These are phyloP conservation scores for Stenichneumon culpator DNA, from an alignment of 2,888 invertebrate genomes.

Conservation along the genomic window DNA sequence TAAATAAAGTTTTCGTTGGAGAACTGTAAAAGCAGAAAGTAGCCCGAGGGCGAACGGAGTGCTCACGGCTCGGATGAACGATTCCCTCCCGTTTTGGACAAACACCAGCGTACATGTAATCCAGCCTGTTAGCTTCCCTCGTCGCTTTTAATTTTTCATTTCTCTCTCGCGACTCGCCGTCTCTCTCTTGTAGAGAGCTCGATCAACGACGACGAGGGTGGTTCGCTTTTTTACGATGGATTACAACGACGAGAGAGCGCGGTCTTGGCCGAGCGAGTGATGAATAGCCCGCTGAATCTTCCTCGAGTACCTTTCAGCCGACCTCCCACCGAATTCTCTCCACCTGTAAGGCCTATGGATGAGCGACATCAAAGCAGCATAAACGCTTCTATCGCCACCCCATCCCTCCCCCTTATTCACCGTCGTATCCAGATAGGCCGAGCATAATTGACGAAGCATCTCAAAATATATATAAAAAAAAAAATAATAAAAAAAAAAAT, in stretches of 20 bases:
- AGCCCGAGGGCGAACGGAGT: constrained; percentile 38
- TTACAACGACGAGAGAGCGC: constrained; percentile 45
- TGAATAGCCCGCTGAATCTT: constrained; percentile 67
- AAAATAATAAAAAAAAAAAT: neutral
- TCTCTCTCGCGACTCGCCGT: constrained; percentile 8
- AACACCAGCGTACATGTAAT: constrained; percentile 46
- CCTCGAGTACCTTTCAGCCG: constrained; percentile 64
- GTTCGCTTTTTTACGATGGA: constrained; percentile 52
- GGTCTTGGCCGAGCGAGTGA: constrained; percentile 58
- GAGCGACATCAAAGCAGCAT: constrained; percentile 61
- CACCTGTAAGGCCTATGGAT: constrained; percentile 34
- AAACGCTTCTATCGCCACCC: constrained; percentile 19
- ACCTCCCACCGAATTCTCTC: constrained; percentile 49
- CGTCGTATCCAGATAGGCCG: constrained; percentile 11
- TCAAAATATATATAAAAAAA: neutral
- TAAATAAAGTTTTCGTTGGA: constrained; percentile 3
- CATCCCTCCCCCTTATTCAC: constrained; percentile 1
- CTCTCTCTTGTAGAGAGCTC: constrained; percentile 43
- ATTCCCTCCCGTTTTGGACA: constrained; percentile 42
- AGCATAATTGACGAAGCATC: constrained; percentile 37
- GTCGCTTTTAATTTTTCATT: neutral
- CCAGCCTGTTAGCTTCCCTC: constrained; percentile 13
- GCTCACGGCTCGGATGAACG: constrained; percentile 40
- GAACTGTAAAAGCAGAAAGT: constrained; percentile 40
- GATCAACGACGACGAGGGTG: constrained; percentile 61